Conservation (phyloP, 2,113 vertebrate genomes). For the Embiotoca jacksoni region DNA sequence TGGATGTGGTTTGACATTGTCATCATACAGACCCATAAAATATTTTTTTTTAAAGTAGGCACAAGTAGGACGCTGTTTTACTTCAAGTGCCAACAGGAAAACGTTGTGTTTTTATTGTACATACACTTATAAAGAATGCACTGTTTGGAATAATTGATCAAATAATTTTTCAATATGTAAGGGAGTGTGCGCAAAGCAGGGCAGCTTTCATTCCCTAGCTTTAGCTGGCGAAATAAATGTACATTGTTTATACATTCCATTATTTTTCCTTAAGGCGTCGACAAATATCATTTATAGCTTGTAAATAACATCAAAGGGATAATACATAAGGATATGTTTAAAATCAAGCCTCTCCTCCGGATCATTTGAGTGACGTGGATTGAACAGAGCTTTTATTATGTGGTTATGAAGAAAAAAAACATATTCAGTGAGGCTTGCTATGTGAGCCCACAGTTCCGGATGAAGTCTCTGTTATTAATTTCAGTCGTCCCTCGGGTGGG, state of each 20-base stretch:
- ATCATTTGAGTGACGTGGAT: conserved; percentile 27
- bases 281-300: neutral
- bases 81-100: neutral
- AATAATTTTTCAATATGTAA: neutral
- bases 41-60: neutral
- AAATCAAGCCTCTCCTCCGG: conserved; percentile 1
- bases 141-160: conserved; percentile 15
- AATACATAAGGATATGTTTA: neutral
- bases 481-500: conserved; percentile 5
- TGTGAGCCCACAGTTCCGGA: conserved; percentile 37
- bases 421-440: neutral
- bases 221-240: neutral
- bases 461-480: conserved; percentile 50
- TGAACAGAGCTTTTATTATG: conserved; percentile 38
- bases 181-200: neutral
- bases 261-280: conserved; percentile 14
- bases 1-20: conserved; percentile 1
- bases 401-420: conserved; percentile 9
- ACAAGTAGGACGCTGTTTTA: neutral
- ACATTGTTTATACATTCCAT: neutral
- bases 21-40: neutral
- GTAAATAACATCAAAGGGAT: conserved; percentile 3
- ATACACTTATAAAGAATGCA: conserved; percentile 6
- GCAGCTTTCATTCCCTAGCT: neutral
- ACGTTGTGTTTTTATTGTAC: neutral